Evolutionary conservation across 1,140 invertebrate species (phyloP).

Genomic region (Solen grandis): DNA sequence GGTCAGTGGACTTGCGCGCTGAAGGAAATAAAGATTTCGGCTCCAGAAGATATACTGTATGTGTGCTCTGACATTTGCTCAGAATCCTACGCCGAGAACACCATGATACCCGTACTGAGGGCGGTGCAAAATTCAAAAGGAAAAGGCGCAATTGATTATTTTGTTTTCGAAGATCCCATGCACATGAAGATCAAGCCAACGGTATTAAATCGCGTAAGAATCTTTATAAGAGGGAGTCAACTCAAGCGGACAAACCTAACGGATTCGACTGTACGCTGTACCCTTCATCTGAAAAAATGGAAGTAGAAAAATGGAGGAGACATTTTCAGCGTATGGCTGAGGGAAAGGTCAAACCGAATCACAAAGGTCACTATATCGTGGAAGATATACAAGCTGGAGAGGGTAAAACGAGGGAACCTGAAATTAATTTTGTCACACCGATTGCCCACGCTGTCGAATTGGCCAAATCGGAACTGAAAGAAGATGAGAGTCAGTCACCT

Average conservation of each 20-base stretch:
- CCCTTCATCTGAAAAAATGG: slow-evolving; percentile 14
- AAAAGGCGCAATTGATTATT: not conserved
- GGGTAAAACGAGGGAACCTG: not conserved
- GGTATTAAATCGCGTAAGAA: not conserved
- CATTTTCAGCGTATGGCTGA: not conserved
- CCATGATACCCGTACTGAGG: not conserved
- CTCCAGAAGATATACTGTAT: slow-evolving; percentile 7
- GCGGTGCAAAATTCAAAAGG: not conserved
- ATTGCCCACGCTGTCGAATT: not conserved
- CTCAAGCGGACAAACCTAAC: not conserved
- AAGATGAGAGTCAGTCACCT: not conserved
- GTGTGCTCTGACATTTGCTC: slow-evolving; percentile 18
- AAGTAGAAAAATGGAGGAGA: slow-evolving; percentile 10
- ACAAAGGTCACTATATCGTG: not conserved
- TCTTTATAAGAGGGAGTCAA: slow-evolving; percentile 1
- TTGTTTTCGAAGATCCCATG: not conserved
- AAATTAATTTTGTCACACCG: slow-evolving; percentile 1
- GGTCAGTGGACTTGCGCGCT: not conserved
- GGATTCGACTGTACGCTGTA: not conserved
- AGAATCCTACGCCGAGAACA: slow-evolving; percentile 21
- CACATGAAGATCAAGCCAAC: not conserved
- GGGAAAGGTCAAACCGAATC: not conserved
- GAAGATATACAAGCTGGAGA: not conserved
- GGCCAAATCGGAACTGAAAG: slow-evolving; percentile 18
- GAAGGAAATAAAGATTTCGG: not conserved